Conservation (phyloP, 1,140 invertebrate species). For the Trinorchestia longiramus region DNA sequence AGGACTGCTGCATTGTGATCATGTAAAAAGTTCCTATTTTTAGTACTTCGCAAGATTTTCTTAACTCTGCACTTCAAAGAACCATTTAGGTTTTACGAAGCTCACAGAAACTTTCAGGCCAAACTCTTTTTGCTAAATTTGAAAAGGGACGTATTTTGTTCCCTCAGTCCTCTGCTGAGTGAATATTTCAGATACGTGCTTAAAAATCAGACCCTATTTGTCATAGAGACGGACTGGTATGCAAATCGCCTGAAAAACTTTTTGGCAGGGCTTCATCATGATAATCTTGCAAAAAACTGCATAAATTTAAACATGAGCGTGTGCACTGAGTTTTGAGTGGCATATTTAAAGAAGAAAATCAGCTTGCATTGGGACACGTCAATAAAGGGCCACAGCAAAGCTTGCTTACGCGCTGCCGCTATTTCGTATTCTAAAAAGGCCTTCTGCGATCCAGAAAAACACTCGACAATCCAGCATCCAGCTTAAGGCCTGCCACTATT, state of each 20-base stretch:
- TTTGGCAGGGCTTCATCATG: neutral
- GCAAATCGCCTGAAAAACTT: neutral
- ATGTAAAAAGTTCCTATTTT: neutral
- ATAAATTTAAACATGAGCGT: neutral
- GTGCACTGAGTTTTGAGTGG: neutral
- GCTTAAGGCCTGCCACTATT: slow-evolving; percentile 13
- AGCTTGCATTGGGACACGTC: slow-evolving; percentile 31
- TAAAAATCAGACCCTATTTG: slow-evolving; percentile 16
- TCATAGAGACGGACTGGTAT: neutral
- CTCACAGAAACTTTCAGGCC: neutral
- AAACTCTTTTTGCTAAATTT: neutral
- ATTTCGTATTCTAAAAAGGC: slow-evolving; percentile 45
- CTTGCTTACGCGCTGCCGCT: neutral
- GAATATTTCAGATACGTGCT: neutral
- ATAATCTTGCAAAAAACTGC: neutral
- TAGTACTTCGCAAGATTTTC: neutral
- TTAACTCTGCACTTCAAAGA: neutral
- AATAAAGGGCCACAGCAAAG: neutral
- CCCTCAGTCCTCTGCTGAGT: neutral
- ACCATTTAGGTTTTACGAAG: neutral
- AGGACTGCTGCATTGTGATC: neutral
- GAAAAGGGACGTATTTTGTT: neutral
- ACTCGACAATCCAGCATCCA: neutral
- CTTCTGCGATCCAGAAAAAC: slow-evolving; percentile 27
- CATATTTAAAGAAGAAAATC: slow-evolving; percentile 14